Percentiles rank a stretch among this genome's conserved stretches.
phyloP scores from a whole-genome alignment of 2,888 invertebrate species.

The Herminia tarsipennalis region DNA sequence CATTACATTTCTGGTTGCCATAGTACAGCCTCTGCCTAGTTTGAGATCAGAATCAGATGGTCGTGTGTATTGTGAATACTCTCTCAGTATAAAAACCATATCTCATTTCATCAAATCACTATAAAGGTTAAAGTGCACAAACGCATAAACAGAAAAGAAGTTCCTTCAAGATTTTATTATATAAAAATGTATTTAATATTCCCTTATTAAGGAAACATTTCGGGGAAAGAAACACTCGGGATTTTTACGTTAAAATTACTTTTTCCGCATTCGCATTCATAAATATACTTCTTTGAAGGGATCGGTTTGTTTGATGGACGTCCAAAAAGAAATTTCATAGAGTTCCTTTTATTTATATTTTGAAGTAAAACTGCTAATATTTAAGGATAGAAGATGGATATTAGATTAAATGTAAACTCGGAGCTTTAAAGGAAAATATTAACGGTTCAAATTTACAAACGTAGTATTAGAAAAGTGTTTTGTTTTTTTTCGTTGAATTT shows the following conservation, averaged over 20 bases:
- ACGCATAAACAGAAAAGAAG: no score
- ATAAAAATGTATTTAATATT: constrained; percentile 13
- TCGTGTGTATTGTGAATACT: no score
- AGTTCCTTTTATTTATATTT: constrained; percentile 31
- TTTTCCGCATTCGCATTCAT: constrained; percentile 29
- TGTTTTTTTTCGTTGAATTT: no score
- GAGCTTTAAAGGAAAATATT: not conserved
- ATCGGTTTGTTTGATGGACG: constrained; percentile 29
- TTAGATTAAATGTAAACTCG: constrained; percentile 5
- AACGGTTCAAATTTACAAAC: no score
- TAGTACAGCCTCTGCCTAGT: no score
- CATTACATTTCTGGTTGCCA: no score
- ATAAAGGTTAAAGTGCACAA: no score
- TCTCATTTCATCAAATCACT: no score
- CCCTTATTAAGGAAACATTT: constrained; percentile 21
- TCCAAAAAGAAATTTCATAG: constrained; percentile 29
- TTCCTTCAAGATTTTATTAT: no score
- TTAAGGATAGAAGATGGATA: constrained; percentile 3
- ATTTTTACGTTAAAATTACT: constrained; percentile 32
- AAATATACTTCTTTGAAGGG: constrained; percentile 32
- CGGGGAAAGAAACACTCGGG: constrained; percentile 20
- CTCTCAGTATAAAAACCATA: no score
- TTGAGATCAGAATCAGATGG: no score
- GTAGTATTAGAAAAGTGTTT: no score
- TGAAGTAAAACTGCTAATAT: constrained; percentile 18